A percentile compares a stretch with the other conserved stretches of the same genome.
Conservation (phyloP, 2,888 invertebrate species). For the Macropis europaea region DNA sequence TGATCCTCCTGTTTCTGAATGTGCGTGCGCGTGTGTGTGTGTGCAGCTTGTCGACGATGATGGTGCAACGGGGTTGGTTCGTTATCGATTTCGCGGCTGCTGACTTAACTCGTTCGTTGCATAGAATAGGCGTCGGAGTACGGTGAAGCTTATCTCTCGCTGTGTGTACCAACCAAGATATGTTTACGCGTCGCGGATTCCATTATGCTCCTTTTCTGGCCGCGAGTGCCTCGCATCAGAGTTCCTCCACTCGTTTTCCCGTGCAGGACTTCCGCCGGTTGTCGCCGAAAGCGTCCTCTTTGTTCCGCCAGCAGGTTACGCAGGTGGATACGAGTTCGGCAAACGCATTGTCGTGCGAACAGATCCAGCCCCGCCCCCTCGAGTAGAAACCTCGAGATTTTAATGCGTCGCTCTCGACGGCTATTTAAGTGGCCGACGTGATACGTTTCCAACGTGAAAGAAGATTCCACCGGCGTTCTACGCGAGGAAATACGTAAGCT, state of each 20-base stretch:
- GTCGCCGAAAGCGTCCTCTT: slow-evolving; percentile 14
- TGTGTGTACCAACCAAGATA: slow-evolving; percentile 39
- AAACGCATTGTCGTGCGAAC: neutral
- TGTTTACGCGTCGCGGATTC: slow-evolving; percentile 56
- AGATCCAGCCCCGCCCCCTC: neutral
- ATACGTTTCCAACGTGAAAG: neutral
- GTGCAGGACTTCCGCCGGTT: slow-evolving; percentile 2
- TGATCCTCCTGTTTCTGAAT: neutral
- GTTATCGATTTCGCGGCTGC: slow-evolving; percentile 54
- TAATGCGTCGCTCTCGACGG: neutral
- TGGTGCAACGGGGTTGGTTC: slow-evolving; percentile 32
- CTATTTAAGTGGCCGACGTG: slow-evolving; percentile 1
- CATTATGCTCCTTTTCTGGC: slow-evolving; percentile 46
- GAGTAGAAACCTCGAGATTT: slow-evolving; percentile 3
- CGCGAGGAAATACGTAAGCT: neutral
- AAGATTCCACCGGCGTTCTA: neutral
- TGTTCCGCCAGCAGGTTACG: slow-evolving; percentile 6
- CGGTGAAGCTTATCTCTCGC: slow-evolving; percentile 40
- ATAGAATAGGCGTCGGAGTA: slow-evolving; percentile 11
- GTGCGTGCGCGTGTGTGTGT: no score
- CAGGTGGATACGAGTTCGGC: neutral
- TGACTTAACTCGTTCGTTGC: slow-evolving; percentile 43
- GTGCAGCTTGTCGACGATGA: neutral
- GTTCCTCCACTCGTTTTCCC: slow-evolving; percentile 34
- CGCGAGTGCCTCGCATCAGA: slow-evolving; percentile 31